These are phyloP conservation scores for Tetragnatha montana DNA, from an alignment of 2,888 invertebrate genomes.

Conservation along the genomic window DNA sequence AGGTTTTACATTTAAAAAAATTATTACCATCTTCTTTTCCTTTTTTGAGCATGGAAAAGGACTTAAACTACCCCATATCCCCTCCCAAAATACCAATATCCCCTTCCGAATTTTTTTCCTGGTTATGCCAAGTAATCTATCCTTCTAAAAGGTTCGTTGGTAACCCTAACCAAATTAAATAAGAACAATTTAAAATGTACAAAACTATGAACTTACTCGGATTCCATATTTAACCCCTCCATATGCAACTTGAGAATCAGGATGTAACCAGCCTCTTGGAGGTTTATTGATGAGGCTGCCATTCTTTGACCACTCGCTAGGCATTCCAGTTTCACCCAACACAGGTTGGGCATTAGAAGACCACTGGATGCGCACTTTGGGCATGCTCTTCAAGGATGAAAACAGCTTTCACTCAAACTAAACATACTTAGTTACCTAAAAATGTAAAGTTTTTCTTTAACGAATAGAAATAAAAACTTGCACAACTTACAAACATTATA, in stretches of 20 bases:
- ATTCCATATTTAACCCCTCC: slow-evolving; percentile 95
- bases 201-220: slow-evolving; percentile 76
- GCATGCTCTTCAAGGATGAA: slow-evolving; percentile 53
- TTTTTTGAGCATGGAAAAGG: too few species aligned
- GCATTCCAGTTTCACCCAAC: slow-evolving; percentile 63
- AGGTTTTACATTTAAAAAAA: too few species aligned
- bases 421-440: slow-evolving; percentile 9
- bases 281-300: slow-evolving; percentile 84
- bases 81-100: too few species aligned
- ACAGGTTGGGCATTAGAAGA: slow-evolving; percentile 53
- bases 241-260: slow-evolving; percentile 87
- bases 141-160: too few species aligned
- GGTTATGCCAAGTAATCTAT: too few species aligned
- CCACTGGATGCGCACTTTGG: slow-evolving; percentile 66
- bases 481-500: too few species aligned
- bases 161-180: background rate
- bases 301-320: slow-evolving; percentile 75
- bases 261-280: slow-evolving; percentile 89
- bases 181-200: background rate
- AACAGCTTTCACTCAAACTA: background rate
- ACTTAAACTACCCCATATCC: too few species aligned
- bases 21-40: too few species aligned
- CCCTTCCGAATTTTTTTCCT: too few species aligned
- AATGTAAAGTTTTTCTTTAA: background rate
- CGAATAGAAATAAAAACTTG: too few species aligned